phyloP scores from a whole-genome alignment of 2,888 invertebrate genomes.

The Petrolisthes manimaculis region DNA sequence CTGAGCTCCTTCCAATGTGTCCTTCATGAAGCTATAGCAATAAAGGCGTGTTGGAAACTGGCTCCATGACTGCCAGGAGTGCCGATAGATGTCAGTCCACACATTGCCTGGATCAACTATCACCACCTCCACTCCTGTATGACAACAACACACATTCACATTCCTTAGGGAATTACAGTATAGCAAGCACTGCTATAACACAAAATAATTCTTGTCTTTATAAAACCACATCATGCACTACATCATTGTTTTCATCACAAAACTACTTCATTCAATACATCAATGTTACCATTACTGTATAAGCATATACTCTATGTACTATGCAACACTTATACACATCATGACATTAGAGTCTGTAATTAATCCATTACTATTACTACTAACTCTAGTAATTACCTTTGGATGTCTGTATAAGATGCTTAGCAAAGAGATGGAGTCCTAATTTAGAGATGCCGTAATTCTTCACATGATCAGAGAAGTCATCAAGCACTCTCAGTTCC shows the following conservation, averaged over 20 bases:
- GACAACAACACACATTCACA: not conserved
- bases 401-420: slow-evolving; percentile 24
- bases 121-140: slow-evolving; percentile 70
- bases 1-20: slow-evolving; percentile 71
- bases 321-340: not conserved
- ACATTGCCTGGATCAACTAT: slow-evolving; percentile 72
- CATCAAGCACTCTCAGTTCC: not conserved
- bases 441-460: slow-evolving; percentile 61
- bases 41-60: slow-evolving; percentile 64
- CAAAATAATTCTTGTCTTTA: not conserved
- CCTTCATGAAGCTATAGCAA: slow-evolving; percentile 70
- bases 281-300: not conserved
- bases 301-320: not conserved
- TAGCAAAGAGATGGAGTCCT: slow-evolving; percentile 55
- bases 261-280: not conserved
- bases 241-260: not conserved
- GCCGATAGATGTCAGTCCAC: slow-evolving; percentile 71
- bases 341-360: not conserved
- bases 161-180: too few species aligned
- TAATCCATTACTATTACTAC: not conserved
- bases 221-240: not conserved
- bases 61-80: slow-evolving; percentile 67
- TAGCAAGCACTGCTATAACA: not conserved
- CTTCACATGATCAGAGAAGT: slow-evolving; percentile 44
- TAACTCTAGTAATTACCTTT: slow-evolving; percentile 13